These are phyloP conservation scores for Murina feae DNA, from an alignment of 2,113 vertebrate species.

Conservation along the genomic window DNA sequence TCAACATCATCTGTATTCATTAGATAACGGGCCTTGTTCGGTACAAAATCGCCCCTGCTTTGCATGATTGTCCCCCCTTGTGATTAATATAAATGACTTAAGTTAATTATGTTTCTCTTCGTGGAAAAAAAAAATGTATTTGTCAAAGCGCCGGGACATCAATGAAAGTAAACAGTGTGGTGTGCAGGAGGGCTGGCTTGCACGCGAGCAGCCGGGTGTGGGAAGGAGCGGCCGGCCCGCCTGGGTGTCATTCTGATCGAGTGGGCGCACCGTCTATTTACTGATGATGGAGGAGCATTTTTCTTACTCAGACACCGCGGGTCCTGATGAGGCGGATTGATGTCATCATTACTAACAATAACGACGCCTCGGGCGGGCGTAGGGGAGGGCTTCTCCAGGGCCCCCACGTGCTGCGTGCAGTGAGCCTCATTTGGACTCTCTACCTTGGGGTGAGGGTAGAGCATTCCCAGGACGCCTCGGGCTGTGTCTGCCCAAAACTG, in stretches of 20 bases:
- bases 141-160: conserved; percentile 79
- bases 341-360: conserved; percentile 70
- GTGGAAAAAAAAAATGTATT: conserved; percentile 82
- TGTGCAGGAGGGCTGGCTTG: conserved; percentile 49
- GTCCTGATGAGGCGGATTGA: conserved; percentile 61
- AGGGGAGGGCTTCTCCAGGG: not conserved
- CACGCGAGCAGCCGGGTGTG: conserved; percentile 42
- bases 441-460: too few species aligned
- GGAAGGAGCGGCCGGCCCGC: not conserved
- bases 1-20: conserved; percentile 83
- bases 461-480: not conserved
- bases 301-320: conserved; percentile 52
- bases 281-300: conserved; percentile 65
- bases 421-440: not conserved
- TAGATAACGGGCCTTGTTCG: conserved; percentile 73
- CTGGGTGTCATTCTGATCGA: conserved; percentile 53
- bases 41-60: conserved; percentile 78
- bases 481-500: not conserved
- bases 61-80: conserved; percentile 73
- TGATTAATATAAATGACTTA: conserved; percentile 85
- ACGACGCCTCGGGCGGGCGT: conserved; percentile 10
- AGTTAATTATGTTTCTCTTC: conserved; percentile 84
- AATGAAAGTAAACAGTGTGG: conserved; percentile 74
- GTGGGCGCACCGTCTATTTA: conserved; percentile 23
- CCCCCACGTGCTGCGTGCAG: not conserved